Conservation (phyloP, 1,140 invertebrate species). For the Drosophila funebris region DNA sequence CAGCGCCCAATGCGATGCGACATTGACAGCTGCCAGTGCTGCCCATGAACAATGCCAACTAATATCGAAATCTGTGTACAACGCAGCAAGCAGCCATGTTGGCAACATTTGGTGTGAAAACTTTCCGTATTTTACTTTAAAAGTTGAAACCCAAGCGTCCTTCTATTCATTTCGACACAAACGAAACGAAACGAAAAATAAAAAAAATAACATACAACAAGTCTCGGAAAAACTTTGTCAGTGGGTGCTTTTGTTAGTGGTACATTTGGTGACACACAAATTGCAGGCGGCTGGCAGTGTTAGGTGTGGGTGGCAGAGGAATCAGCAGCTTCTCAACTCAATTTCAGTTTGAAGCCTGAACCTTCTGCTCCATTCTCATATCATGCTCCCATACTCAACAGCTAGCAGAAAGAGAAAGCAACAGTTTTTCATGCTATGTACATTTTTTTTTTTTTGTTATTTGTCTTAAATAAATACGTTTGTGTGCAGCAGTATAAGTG, state of each 20-base stretch:
- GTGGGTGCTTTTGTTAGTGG: slow-evolving; percentile 55
- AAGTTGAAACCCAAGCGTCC: slow-evolving; percentile 59
- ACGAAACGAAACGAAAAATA: slow-evolving; percentile 4
- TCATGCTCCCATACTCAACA: not conserved
- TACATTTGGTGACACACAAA: slow-evolving; percentile 72
- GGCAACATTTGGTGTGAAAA: slow-evolving; percentile 79
- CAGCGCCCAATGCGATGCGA: slow-evolving; percentile 1
- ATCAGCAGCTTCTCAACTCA: slow-evolving; percentile 48
- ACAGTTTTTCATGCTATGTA: slow-evolving; percentile 37
- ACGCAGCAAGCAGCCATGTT: slow-evolving; percentile 34
- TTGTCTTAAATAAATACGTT: slow-evolving; percentile 78
- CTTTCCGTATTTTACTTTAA: slow-evolving; percentile 64
- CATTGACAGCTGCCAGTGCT: slow-evolving; percentile 47
- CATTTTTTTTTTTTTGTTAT: slow-evolving; percentile 48
- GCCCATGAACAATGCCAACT: slow-evolving; percentile 49
- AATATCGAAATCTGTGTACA: slow-evolving; percentile 71
- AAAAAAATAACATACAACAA: slow-evolving; percentile 44
- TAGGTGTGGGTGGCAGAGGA: not conserved
- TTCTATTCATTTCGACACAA: slow-evolving; percentile 53
- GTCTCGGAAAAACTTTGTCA: slow-evolving; percentile 48
- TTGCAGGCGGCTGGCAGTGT: slow-evolving; percentile 42
- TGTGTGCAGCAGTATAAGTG: slow-evolving; percentile 20
- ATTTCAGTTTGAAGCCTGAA: slow-evolving; percentile 58
- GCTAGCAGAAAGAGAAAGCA: slow-evolving; percentile 37
- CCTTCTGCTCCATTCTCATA: not conserved